phyloP scores from a whole-genome alignment of 2,888 invertebrate genomes.

The Cataglyphis livida region DNA sequence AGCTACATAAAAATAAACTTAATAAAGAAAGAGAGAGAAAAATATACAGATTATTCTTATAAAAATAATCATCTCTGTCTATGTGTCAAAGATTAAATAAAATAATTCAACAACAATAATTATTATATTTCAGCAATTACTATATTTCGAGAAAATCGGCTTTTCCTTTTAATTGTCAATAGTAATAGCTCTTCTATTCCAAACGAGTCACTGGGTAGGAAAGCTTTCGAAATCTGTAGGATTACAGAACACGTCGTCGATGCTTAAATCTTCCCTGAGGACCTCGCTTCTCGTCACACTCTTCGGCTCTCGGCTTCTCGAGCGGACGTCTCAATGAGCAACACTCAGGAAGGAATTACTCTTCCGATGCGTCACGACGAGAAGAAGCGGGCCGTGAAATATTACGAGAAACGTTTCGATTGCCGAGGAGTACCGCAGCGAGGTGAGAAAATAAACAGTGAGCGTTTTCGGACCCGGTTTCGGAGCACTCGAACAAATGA shows the following conservation, averaged over 20 bases:
- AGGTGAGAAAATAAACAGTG: slow-evolving; percentile 81
- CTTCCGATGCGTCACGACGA: slow-evolving; percentile 34
- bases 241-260: slow-evolving; percentile 41
- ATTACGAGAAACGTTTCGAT: slow-evolving; percentile 33
- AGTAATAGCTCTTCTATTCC: not conserved
- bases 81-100: not conserved
- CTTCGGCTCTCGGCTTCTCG: not conserved
- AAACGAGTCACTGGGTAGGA: not conserved
- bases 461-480: slow-evolving; percentile 47
- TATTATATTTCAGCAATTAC: too few species aligned
- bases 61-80: not conserved
- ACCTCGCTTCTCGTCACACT: not conserved
- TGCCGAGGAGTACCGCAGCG: slow-evolving; percentile 60
- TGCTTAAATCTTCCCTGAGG: not conserved
- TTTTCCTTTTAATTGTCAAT: not conserved
- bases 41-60: not conserved
- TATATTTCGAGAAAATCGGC: slow-evolving; percentile 6
- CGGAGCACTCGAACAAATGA: slow-evolving; percentile 32
- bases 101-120: not conserved
- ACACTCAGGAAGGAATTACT: slow-evolving; percentile 51
- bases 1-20: not conserved
- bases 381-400: slow-evolving; percentile 34
- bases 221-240: slow-evolving; percentile 32
- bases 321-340: slow-evolving; percentile 49
- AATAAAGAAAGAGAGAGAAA: not conserved